Evolutionary conservation across 2,797 vertebrate genomes (phyloP).

Genomic region (Uromys caudimaculatus): DNA sequence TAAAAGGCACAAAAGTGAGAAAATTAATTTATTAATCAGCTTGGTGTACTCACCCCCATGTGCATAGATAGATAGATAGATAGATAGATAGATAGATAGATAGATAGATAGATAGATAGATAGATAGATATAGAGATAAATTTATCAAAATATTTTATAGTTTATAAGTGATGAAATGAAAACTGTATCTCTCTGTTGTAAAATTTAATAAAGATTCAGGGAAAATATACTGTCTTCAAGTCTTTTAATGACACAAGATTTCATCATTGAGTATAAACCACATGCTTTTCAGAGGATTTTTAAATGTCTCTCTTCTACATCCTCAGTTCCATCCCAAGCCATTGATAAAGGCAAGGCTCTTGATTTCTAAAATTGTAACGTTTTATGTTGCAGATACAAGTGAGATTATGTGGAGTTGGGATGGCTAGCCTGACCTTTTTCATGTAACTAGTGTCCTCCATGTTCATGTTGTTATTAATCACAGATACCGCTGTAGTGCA

Average conservation of each 20-base stretch:
- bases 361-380: neutral
- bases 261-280: neutral
- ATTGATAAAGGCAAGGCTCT: neutral
- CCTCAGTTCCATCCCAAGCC: rapidly evolving
- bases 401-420: neutral
- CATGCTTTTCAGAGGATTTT: neutral
- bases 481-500: neutral
- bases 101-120: too few species aligned
- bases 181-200: neutral
- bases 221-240: neutral
- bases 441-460: neutral
- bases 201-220: neutral
- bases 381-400: neutral
- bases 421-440: neutral
- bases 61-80: neutral
- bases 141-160: neutral
- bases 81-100: too few species aligned
- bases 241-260: neutral
- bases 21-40: neutral
- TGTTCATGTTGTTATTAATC: neutral
- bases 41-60: neutral
- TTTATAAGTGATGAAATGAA: neutral
- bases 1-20: neutral
- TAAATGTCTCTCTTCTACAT: neutral
- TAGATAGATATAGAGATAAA: too few species aligned